A percentile compares a stretch with the other conserved stretches of the same genome.
Evolutionary conservation across 2,888 invertebrate genomes (phyloP).

Genomic region (Tinea pellionella): DNA sequence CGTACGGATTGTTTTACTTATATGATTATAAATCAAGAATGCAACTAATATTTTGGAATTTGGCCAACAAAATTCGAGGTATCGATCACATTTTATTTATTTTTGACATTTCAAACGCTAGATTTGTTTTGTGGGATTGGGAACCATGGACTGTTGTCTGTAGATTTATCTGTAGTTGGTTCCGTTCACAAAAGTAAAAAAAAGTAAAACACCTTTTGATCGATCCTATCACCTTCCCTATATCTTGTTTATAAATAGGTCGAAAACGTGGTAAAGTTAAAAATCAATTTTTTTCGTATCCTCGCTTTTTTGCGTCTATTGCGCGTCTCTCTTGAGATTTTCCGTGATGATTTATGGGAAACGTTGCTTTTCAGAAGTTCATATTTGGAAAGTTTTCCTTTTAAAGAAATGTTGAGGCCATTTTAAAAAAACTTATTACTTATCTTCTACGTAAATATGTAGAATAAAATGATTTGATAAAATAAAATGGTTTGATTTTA

Average conservation of each 20-base stretch:
- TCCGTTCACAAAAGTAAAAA: neutral
- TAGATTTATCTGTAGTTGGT: too few relatives aligned
- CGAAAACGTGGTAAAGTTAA: neutral
- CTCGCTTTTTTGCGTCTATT: neutral
- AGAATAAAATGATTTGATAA: too few relatives aligned
- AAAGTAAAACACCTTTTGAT: neutral
- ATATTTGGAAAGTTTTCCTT: neutral
- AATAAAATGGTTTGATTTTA: too few relatives aligned
- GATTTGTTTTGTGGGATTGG: too few relatives aligned
- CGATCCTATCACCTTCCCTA: neutral
- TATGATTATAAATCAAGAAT: too few relatives aligned
- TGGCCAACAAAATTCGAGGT: too few relatives aligned
- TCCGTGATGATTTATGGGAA: neutral
- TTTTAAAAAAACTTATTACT: neutral
- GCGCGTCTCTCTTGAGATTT: neutral
- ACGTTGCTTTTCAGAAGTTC: conserved; percentile 1
- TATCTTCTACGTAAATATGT: neutral
- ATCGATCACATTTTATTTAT: too few relatives aligned
- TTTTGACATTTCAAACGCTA: too few relatives aligned
- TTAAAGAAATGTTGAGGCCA: neutral
- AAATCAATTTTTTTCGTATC: neutral
- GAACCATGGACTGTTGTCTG: too few relatives aligned
- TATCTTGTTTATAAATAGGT: neutral
- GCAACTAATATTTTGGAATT: too few relatives aligned
- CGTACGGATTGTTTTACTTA: too few relatives aligned